These are phyloP conservation scores for Channa argus DNA, from an alignment of 2,113 vertebrate genomes.

Conservation along the genomic window DNA sequence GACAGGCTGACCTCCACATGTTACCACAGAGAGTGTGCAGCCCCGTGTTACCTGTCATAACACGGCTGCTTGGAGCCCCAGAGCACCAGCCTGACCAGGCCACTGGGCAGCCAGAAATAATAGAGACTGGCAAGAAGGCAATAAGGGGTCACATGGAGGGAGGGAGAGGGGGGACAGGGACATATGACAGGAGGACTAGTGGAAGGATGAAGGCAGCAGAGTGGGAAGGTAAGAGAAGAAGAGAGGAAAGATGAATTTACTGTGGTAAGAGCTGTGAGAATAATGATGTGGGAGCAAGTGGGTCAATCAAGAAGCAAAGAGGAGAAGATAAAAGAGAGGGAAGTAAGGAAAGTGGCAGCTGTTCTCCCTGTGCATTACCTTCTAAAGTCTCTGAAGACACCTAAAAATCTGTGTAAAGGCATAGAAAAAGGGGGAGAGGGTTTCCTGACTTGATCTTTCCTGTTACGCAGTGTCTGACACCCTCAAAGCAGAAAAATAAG, in stretches of 20 bases:
- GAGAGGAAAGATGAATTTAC: constrained; percentile 35
- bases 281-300: constrained; percentile 57
- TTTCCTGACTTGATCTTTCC: neutral
- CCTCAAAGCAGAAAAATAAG: constrained; percentile 40
- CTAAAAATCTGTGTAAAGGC: constrained; percentile 30
- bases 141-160: constrained; percentile 61
- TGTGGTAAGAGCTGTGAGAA: constrained; percentile 30
- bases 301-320: constrained; percentile 60
- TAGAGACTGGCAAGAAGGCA: constrained; percentile 80
- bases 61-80: constrained; percentile 64
- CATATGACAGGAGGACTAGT: constrained; percentile 53
- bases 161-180: constrained; percentile 19
- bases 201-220: constrained; percentile 45
- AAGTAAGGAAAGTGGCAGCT: constrained; percentile 25
- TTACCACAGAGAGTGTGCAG: constrained; percentile 73
- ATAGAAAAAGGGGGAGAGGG: neutral
- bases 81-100: constrained; percentile 69
- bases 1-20: constrained; percentile 76
- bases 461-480: constrained; percentile 18
- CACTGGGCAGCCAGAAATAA: constrained; percentile 77
- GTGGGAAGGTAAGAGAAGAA: constrained; percentile 22
- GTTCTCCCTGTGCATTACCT: constrained; percentile 25
- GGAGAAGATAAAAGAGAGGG: constrained; percentile 44
- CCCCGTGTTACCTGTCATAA: constrained; percentile 79
- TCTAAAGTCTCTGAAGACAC: constrained; percentile 22